phyloP scores from a whole-genome alignment of 2,797 vertebrate species.

The Rhabdomys pumilio region DNA sequence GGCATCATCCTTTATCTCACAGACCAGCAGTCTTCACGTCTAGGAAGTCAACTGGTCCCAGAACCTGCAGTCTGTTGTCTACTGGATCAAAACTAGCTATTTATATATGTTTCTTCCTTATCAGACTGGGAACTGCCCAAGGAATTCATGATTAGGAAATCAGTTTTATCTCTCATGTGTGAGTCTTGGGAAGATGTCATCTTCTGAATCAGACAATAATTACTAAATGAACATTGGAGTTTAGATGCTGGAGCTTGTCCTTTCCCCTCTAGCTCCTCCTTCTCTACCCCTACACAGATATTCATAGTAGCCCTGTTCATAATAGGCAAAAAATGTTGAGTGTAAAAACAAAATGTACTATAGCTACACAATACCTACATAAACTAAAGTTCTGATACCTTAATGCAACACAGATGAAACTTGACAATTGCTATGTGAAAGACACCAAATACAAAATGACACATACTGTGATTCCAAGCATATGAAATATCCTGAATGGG shows the following conservation, averaged over 20 bases:
- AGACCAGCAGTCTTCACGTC: neutral
- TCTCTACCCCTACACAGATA: neutral
- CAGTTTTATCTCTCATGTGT: neutral
- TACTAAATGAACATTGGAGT: neutral
- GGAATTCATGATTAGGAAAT: conserved; percentile 31
- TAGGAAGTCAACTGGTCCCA: neutral
- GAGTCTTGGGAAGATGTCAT: conserved; percentile 20
- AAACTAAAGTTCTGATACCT: conserved; percentile 32
- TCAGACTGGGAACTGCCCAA: neutral
- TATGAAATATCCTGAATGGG: neutral
- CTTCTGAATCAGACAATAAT: neutral
- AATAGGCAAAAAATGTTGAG: neutral
- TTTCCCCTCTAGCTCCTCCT: too few relatives aligned
- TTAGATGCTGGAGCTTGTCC: neutral
- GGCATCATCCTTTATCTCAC: neutral
- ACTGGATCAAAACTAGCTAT: conserved; percentile 49
- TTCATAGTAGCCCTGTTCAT: neutral
- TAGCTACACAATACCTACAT: neutral
- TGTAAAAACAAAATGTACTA: conserved; percentile 36
- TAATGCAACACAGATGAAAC: neutral
- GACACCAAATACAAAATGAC: neutral
- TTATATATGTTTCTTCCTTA: neutral
- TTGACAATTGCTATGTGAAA: conserved; percentile 45
- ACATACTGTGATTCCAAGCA: neutral
- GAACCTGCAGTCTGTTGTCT: neutral